These are phyloP conservation scores for Lasiurus borealis DNA, from an alignment of 2,113 vertebrate genomes.

Conservation along the genomic window DNA sequence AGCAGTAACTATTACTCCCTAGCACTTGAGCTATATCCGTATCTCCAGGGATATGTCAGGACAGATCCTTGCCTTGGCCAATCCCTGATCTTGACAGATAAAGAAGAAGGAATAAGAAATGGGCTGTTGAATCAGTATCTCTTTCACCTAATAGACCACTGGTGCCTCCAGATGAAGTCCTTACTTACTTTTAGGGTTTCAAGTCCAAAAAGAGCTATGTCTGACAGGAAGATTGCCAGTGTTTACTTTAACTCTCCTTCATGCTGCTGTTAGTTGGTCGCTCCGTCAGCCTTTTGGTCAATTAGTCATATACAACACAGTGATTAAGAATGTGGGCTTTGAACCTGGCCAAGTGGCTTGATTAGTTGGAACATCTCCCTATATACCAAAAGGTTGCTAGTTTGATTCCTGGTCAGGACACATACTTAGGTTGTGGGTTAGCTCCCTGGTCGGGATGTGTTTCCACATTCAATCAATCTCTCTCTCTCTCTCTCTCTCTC, in stretches of 20 bases:
- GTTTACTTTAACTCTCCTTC: conserved; percentile 37
- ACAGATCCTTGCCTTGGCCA: neutral
- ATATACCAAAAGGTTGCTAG: neutral
- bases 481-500: no score
- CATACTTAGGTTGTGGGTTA: no score
- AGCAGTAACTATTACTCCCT: conserved; percentile 17
- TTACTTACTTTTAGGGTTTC: conserved; percentile 63
- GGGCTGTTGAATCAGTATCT: conserved; percentile 47
- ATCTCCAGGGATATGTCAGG: neutral
- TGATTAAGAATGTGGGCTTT: conserved; percentile 36
- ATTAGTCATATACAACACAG: neutral
- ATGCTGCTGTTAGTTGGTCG: neutral
- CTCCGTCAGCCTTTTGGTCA: neutral
- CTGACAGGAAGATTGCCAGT: conserved; percentile 21
- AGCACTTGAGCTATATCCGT: neutral
- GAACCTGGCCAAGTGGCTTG: neutral
- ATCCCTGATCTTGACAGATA: conserved; percentile 48
- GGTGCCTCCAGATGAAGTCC: neutral
- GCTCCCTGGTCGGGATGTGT: neutral
- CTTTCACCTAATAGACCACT: conserved; percentile 41
- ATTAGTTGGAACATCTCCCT: neutral
- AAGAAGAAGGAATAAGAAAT: conserved; percentile 62
- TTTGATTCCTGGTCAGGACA: neutral
- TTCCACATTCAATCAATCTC: neutral
- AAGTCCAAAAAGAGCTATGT: conserved; percentile 31